A percentile compares a stretch with the other conserved stretches of the same genome.
phyloP scores from a whole-genome alignment of 1,140 invertebrate genomes.

The Drosophila tristis region DNA sequence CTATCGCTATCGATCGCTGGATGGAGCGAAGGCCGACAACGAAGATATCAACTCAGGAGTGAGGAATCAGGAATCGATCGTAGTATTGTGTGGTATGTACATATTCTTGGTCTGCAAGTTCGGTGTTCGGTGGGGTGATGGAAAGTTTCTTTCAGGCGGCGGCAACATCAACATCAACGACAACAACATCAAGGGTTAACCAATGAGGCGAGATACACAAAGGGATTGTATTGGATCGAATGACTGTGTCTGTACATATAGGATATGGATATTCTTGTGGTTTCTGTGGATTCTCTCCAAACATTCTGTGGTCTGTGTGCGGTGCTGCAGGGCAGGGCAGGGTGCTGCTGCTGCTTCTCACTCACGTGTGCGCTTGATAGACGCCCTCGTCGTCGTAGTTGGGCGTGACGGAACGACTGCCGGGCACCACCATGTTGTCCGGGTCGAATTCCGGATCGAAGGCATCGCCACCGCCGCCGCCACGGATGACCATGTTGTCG shows the following conservation, averaged over 20 bases:
- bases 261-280: conserved; percentile 31
- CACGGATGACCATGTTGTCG: conserved; percentile 80
- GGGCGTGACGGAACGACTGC: conserved; percentile 77
- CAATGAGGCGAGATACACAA: conserved; percentile 48
- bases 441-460: conserved; percentile 77
- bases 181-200: conserved; percentile 65
- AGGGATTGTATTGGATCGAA: conserved; percentile 39
- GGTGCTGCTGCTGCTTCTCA: conserved; percentile 45
- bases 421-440: conserved; percentile 81
- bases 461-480: conserved; percentile 59
- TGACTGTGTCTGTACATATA: conserved; percentile 78
- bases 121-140: conserved; percentile 16
- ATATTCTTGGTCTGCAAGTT: conserved; percentile 75
- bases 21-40: conserved; percentile 48
- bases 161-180: conserved; percentile 46
- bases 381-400: conserved; percentile 74
- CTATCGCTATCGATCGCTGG: conserved; percentile 13
- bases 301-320: conserved; percentile 41
- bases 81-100: conserved; percentile 51
- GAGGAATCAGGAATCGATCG: conserved; percentile 22
- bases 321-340: conserved; percentile 10
- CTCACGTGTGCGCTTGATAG: conserved; percentile 84
- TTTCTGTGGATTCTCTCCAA: conserved; percentile 38
- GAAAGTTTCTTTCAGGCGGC: conserved; percentile 36
- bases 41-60: conserved; percentile 44